phyloP scores from a whole-genome alignment of 2,113 vertebrate species.

The Ciconia stormi region DNA sequence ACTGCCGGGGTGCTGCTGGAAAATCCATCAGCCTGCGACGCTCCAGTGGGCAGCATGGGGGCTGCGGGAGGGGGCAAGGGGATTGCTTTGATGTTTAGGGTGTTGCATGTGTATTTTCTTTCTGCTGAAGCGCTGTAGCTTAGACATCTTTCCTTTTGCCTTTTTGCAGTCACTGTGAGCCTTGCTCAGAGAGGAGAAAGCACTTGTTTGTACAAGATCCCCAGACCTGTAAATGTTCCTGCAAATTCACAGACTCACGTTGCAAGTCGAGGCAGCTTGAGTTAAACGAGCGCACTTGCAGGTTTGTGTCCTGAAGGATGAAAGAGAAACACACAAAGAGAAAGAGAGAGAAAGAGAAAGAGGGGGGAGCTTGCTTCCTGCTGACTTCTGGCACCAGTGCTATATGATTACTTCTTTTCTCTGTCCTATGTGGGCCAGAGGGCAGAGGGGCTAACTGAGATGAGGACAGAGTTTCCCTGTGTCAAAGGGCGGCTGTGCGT shows the following conservation, averaged over 20 bases:
- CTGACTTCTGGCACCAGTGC: slow-evolving; percentile 71
- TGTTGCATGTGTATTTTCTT: slow-evolving; percentile 82
- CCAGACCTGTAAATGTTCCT: slow-evolving; percentile 96
- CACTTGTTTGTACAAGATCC: slow-evolving; percentile 96
- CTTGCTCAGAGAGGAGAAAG: slow-evolving; percentile 93
- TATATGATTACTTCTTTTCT: slow-evolving; percentile 57
- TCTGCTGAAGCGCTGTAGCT: slow-evolving; percentile 88
- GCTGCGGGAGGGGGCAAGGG: slow-evolving; percentile 53
- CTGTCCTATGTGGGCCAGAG: slow-evolving; percentile 23
- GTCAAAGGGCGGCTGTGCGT: not conserved
- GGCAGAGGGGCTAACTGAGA: slow-evolving; percentile 1
- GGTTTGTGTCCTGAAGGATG: slow-evolving; percentile 88
- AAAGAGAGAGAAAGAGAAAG: slow-evolving; percentile 65
- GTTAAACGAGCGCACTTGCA: slow-evolving; percentile 99
- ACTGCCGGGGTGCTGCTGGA: slow-evolving; percentile 27
- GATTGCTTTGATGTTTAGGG: slow-evolving; percentile 73
- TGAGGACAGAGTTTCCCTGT: not conserved
- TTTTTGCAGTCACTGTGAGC: slow-evolving; percentile 96
- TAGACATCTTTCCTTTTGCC: slow-evolving; percentile 89
- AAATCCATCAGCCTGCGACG: not conserved
- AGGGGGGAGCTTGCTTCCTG: slow-evolving; percentile 76
- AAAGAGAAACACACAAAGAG: slow-evolving; percentile 57
- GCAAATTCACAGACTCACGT: slow-evolving; percentile 95
- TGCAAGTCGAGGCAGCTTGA: slow-evolving; percentile 97
- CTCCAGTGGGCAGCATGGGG: slow-evolving; percentile 53